phyloP scores from a whole-genome alignment of 1,140 invertebrate genomes.

The Papilio aristodemus region DNA sequence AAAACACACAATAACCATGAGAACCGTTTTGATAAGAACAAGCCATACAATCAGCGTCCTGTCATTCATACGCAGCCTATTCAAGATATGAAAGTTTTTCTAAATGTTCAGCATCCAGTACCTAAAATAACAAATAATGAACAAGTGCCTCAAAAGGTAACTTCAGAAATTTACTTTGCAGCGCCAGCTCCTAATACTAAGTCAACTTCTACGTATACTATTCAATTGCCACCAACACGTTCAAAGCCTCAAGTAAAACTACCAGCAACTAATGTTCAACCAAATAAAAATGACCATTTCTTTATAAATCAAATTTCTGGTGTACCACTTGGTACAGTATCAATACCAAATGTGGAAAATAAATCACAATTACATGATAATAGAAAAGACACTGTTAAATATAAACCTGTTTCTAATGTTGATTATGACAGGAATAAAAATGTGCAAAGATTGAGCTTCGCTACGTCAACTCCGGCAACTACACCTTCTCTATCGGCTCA shows the following conservation, averaged over 20 bases:
- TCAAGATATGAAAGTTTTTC: conserved; percentile 70
- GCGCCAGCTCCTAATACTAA: conserved; percentile 66
- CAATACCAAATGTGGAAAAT: conserved; percentile 50
- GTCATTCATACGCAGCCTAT: conserved; percentile 65
- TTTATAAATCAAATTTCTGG: conserved; percentile 37
- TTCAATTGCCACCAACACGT: conserved; percentile 56
- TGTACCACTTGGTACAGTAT: conserved; percentile 37
- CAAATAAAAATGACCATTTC: conserved; percentile 28
- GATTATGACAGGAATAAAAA: conserved; percentile 47
- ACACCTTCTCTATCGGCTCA: conserved; percentile 52
- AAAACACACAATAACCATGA: conserved; percentile 60
- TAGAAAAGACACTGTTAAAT: conserved; percentile 55
- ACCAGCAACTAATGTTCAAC: conserved; percentile 39
- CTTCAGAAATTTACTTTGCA: conserved; percentile 78
- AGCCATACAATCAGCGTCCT: conserved; percentile 59
- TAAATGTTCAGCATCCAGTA: conserved; percentile 69
- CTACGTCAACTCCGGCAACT: conserved; percentile 58
- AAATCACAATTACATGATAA: conserved; percentile 47
- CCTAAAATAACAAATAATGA: conserved; percentile 51
- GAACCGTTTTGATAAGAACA: conserved; percentile 56
- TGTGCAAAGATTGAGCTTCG: conserved; percentile 62
- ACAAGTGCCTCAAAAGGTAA: conserved; percentile 70
- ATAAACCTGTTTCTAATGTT: conserved; percentile 66
- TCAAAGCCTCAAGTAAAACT: conserved; percentile 39
- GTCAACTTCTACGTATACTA: conserved; percentile 60